phyloP scores from a whole-genome alignment of 23 tunicate genomes.

The Ciona savignyi region DNA sequence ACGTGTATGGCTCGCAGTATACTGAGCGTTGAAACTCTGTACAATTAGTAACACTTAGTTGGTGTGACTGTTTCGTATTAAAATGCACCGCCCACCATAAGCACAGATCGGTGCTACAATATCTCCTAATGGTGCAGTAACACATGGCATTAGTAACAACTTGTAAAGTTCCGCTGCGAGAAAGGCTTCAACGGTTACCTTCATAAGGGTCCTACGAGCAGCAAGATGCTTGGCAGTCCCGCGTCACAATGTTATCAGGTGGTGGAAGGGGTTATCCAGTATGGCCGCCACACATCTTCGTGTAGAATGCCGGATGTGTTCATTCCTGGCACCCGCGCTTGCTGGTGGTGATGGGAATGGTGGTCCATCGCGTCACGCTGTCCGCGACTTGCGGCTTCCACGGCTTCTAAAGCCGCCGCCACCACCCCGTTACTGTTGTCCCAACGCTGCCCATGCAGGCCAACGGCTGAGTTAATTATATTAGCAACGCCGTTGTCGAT shows the following conservation, averaged over 20 bases:
- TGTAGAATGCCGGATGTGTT: conserved; percentile 24
- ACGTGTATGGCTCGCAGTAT: no score
- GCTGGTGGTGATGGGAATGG: not conserved
- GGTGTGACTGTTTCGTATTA: no score
- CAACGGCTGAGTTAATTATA: not conserved
- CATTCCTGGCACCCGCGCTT: conserved; percentile 7
- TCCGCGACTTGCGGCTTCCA: conserved; percentile 24
- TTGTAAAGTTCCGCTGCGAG: not conserved
- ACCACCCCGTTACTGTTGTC: conserved; percentile 35
- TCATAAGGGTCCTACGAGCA: no score
- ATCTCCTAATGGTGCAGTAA: no score
- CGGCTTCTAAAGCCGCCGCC: conserved; percentile 35
- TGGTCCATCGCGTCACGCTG: conserved; percentile 28
- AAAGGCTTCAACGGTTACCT: no score
- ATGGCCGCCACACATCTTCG: conserved; percentile 95
- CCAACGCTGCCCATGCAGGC: conserved; percentile 20
- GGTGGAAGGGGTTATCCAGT: conserved; percentile 44
- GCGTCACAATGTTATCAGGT: conserved; percentile 15
- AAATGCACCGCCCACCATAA: no score
- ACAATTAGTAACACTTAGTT: no score
- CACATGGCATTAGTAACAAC: not conserved
- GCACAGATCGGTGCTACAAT: no score
- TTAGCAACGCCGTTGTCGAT: conserved; percentile 1
- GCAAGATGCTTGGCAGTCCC: no score
- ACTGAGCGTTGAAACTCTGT: no score